phyloP scores from a whole-genome alignment of 2,888 invertebrate species.

The Papilio demoleus region DNA sequence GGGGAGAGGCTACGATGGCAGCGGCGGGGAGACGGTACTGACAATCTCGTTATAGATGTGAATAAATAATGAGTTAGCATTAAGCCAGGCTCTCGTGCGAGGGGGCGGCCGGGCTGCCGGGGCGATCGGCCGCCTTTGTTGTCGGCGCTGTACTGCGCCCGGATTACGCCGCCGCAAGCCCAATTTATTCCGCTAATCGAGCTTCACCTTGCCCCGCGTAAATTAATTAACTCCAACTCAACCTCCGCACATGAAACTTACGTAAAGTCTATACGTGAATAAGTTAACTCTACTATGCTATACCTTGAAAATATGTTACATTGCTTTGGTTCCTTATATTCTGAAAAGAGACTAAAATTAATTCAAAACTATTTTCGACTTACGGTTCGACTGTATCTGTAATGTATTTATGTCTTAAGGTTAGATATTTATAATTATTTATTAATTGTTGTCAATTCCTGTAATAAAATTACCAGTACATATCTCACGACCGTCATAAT shows the following conservation, averaged over 20 bases:
- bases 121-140: constrained; percentile 76
- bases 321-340: background rate
- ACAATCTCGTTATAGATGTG: constrained; percentile 81
- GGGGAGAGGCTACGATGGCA: constrained; percentile 47
- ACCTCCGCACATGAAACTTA: constrained; percentile 63
- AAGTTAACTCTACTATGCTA: constrained; percentile 2
- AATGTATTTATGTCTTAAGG: no score
- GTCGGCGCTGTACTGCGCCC: constrained; percentile 72
- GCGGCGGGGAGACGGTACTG: constrained; percentile 66
- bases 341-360: background rate
- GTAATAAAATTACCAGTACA: background rate
- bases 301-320: background rate
- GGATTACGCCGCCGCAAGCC: constrained; percentile 66
- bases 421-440: background rate
- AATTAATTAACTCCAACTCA: constrained; percentile 78
- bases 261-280: constrained; percentile 47
- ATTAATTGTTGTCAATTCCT: background rate
- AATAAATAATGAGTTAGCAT: constrained; percentile 82
- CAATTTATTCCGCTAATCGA: constrained; percentile 81
- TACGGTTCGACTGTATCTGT: no score
- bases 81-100: constrained; percentile 67
- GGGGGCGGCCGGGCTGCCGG: constrained; percentile 52
- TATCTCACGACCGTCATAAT: background rate
- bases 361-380: background rate
- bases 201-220: constrained; percentile 71